Conservation (phyloP, 2,113 vertebrate genomes). For the Calonectris borealis region DNA sequence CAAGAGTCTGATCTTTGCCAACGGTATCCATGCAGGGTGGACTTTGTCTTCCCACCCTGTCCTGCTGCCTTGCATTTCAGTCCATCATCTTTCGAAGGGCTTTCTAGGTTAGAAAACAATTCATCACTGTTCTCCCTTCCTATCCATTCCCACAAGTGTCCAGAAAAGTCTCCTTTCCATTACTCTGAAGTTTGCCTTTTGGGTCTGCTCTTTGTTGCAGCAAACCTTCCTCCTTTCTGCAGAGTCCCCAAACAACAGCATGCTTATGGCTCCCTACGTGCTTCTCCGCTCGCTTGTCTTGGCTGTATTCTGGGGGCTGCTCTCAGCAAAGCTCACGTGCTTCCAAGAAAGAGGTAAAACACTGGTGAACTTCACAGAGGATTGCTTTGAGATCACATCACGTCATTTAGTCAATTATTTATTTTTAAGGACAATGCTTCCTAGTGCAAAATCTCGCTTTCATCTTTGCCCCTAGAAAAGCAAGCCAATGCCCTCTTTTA, state of each 20-base stretch:
- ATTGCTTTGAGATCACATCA: background rate
- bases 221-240: background rate
- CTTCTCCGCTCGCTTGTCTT: background rate
- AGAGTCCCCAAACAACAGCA: background rate
- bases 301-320: background rate
- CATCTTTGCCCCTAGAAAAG: background rate
- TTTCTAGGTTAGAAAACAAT: background rate
- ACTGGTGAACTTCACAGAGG: background rate
- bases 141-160: background rate
- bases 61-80: background rate
- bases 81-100: background rate
- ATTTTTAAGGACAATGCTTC: background rate
- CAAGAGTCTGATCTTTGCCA: background rate
- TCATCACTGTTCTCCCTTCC: background rate
- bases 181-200: background rate
- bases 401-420: background rate
- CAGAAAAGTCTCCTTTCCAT: background rate
- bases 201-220: background rate
- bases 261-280: accelerated
- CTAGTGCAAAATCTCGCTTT: background rate
- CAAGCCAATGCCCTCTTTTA: background rate
- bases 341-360: background rate
- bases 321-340: accelerated
- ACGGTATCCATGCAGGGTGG: too few relatives aligned
- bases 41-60: background rate